Percentiles rank a stretch among this genome's conserved stretches.
Conservation (phyloP, 2,113 vertebrate genomes). For the Blennius ocellaris region DNA sequence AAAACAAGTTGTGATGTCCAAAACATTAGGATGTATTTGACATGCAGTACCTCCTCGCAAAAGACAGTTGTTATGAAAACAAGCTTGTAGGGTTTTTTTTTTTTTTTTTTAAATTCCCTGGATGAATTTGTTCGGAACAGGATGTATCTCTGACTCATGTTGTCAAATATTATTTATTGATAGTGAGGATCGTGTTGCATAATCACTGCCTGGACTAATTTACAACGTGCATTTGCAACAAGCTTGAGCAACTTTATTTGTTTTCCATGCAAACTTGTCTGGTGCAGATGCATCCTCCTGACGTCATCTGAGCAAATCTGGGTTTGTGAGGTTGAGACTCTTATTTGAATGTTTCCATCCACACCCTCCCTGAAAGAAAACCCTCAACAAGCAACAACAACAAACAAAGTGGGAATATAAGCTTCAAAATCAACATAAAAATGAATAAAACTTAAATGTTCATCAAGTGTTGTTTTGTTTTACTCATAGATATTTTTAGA, state of each 20-base stretch:
- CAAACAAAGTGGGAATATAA: no score
- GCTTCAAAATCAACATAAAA: no score
- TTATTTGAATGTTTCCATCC: slow-evolving; percentile 74
- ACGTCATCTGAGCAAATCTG: slow-evolving; percentile 31
- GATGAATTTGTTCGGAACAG: slow-evolving; percentile 26
- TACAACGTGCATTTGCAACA: slow-evolving; percentile 26
- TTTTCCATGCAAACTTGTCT: slow-evolving; percentile 72
- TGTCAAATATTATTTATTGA: slow-evolving; percentile 45
- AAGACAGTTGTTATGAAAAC: no score
- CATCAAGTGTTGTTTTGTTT: no score
- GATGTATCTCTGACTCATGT: slow-evolving; percentile 17
- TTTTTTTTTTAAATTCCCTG: background rate
- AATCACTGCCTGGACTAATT: slow-evolving; percentile 31
- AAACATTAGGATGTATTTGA: background rate
- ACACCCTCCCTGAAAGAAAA: background rate
- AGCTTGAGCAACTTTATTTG: slow-evolving; percentile 50
- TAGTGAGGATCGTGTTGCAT: slow-evolving; percentile 43
- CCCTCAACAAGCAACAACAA: no score
- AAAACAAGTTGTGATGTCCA: background rate
- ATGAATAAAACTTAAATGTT: no score
- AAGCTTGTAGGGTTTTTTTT: no score
- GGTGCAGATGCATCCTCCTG: background rate
- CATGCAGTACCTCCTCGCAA: background rate
- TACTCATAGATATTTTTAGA: no score
- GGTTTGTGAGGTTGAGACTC: slow-evolving; percentile 43